Base-by-base conservation (phyloP, 2,113 vertebrate genomes). In the Serinus canaria region DNA sequence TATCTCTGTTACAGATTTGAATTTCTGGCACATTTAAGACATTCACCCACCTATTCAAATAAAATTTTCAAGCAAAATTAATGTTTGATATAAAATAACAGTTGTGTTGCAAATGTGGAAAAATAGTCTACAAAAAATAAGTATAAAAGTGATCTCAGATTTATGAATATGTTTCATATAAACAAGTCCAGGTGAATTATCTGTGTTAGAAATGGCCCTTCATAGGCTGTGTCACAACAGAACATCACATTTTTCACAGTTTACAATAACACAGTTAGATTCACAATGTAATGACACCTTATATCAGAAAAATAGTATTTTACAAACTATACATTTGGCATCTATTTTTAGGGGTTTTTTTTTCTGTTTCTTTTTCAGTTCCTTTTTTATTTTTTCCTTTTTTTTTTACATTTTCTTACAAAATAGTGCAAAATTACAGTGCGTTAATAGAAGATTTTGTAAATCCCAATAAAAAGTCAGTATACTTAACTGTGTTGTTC, bases 91-190 rank as follows among this genome's bases (percentile, higher is more conserved):
- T 93, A 97, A 98, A 97, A 91, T 92, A 96, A 98, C 97, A 96
- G 97, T 93, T 94, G 91, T 97, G 96, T 97, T 96, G 97, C 86
- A 97, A 97, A 91, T 97, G 96, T 98, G 97, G 95, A 98, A 98
- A 98, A 98, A 98, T 98, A 98, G 93, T 94, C 96, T 98, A 98
- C 96, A 97, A 98, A 98, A 98, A 97, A 97, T 97, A 98, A 98
- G 97, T 98, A 98, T 80, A 98, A 98, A 98, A 98, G 94, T 97
- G 96, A 96, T 97, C 96, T 98, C 92, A 96, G 93, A 90, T 97
- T 95, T 97, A 97, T 98, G 97, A 97, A 87, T 98, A 73, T 92
- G 94, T 96, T 89, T 94, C 87, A 94, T 96, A 98, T 97, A 98
- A 97, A 98, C 96, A 98, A 98, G 90, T 97, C 63, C 93, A 92